Evolutionary conservation across 2,113 vertebrate species (phyloP).

Genomic region (Gobius niger): DNA sequence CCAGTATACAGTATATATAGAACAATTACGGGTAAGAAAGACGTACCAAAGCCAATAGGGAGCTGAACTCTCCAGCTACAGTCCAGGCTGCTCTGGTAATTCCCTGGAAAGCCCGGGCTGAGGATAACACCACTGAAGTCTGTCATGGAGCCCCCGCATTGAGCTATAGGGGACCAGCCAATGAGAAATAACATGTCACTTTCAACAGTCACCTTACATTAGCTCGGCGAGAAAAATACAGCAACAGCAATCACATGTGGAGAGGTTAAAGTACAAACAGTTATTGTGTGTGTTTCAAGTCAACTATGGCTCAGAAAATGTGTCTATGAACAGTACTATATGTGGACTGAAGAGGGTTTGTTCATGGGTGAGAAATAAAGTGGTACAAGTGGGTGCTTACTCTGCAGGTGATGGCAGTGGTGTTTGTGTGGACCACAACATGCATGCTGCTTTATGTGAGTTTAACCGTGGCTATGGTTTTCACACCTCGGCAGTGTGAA

Average conservation of each 20-base stretch:
- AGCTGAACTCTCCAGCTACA: conserved; percentile 94
- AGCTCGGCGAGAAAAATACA: background rate
- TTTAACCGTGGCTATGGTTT: conserved; percentile 15
- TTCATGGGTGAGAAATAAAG: conserved; percentile 12
- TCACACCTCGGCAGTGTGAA: conserved; percentile 14
- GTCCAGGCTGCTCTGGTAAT: conserved; percentile 96
- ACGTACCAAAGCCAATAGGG: conserved; percentile 90
- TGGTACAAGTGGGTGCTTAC: conserved; percentile 13
- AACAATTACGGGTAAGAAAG: background rate
- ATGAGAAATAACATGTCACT: conserved; percentile 66
- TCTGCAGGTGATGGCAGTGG: background rate
- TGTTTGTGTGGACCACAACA: background rate
- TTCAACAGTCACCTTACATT: background rate
- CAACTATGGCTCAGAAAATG: background rate
- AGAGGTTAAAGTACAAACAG: conserved; percentile 9
- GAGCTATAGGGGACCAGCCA: conserved; percentile 80
- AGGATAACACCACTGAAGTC: conserved; percentile 95
- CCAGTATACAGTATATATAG: background rate
- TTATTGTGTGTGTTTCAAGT: background rate
- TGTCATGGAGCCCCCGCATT: conserved; percentile 89
- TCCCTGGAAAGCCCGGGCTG: conserved; percentile 95
- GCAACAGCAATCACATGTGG: conserved; percentile 10
- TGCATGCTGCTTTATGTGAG: background rate
- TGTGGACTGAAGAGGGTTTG: background rate
- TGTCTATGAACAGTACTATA: background rate